phyloP scores from a whole-genome alignment of 2,888 invertebrate species.

The Teinopalpus imperialis region DNA sequence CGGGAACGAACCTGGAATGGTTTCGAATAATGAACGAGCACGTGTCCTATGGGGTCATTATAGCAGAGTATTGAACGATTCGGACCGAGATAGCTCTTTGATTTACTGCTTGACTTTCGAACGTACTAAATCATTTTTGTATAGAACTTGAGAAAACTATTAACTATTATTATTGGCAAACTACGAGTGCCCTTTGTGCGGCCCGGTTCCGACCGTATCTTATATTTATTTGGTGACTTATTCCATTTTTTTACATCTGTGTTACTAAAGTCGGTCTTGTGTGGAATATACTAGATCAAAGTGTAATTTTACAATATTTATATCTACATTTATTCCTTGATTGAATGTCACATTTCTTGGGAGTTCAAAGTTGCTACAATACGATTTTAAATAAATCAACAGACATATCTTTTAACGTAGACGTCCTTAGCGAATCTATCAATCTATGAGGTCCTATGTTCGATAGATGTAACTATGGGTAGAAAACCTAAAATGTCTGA shows the following conservation, averaged over 20 bases:
- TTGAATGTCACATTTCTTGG: no score
- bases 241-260: slow-evolving; percentile 60
- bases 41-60: slow-evolving; percentile 67
- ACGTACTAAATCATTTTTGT: slow-evolving; percentile 75
- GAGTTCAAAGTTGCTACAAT: no score
- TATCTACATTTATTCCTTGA: no score
- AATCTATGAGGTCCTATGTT: no score
- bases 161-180: slow-evolving; percentile 76
- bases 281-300: no score
- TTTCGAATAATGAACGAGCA: slow-evolving; percentile 73
- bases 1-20: slow-evolving; percentile 49
- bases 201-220: slow-evolving; percentile 43
- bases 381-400: no score
- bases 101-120: slow-evolving; percentile 77
- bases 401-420: no score
- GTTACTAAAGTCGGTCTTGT: slow-evolving; percentile 54
- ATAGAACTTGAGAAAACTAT: slow-evolving; percentile 79
- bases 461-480: no score
- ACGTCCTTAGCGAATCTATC: no score
- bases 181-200: slow-evolving; percentile 64
- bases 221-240: slow-evolving; percentile 57
- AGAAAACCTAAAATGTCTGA: no score
- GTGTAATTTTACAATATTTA: no score
- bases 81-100: slow-evolving; percentile 61
- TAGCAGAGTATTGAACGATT: slow-evolving; percentile 55